phyloP scores from a whole-genome alignment of 2,113 vertebrate species.

The Nyctibius bracteatus region DNA sequence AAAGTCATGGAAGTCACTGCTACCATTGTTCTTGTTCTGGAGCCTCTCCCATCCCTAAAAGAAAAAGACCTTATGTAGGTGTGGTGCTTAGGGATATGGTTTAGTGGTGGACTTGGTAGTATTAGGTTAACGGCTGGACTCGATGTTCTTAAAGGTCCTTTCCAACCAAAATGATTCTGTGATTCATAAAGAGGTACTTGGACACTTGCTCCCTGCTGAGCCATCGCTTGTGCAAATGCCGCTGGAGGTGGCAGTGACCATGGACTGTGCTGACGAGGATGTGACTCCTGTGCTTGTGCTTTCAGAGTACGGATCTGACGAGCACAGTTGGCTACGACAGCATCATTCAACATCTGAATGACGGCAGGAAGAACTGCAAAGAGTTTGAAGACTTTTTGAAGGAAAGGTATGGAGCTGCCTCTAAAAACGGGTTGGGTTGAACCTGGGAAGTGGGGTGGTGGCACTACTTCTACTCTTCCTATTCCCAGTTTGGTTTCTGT shows the following conservation, averaged over 20 bases:
- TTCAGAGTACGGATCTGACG: slow-evolving; percentile 83
- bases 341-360: slow-evolving; percentile 89
- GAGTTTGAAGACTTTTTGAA: slow-evolving; percentile 96
- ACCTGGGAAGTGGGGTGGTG: not conserved
- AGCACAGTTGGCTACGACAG: slow-evolving; percentile 85
- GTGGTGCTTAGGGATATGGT: too few species aligned
- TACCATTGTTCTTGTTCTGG: not conserved
- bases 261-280: not conserved
- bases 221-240: not conserved
- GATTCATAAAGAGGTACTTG: not conserved
- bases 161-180: too few species aligned
- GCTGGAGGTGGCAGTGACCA: not conserved
- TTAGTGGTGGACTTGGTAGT: too few species aligned
- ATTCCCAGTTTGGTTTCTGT: not conserved
- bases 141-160: too few species aligned
- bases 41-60: not conserved
- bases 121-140: too few species aligned
- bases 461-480: not conserved
- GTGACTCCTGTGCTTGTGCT: not conserved
- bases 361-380: slow-evolving; percentile 92
- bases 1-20: not conserved
- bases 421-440: fast-evolving
- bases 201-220: not conserved
- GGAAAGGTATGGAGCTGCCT: slow-evolving; percentile 80
- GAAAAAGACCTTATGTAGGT: not conserved